Base-by-base conservation (phyloP, 2,113 vertebrate species). In the Alethe castanea region DNA sequence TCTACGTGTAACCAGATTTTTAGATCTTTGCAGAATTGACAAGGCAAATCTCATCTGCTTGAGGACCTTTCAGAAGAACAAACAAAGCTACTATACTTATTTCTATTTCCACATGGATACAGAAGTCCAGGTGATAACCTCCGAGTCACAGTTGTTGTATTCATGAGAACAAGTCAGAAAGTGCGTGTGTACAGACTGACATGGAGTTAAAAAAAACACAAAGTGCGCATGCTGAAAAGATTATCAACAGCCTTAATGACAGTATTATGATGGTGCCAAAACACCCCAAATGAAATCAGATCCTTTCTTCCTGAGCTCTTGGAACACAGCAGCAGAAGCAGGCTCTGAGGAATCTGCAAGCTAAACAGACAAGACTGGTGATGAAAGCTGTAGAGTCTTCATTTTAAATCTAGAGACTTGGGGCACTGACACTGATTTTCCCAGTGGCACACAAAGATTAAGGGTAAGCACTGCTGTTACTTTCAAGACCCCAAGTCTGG, bases 81-180 rank as follows among this genome's bases (percentile, higher is more conserved):
- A 65, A 73, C 47, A 47, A 70, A 40, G 28, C 12, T 67, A 48
- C 72, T 72, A 8, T 86, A 59, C 62, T 88, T 88, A 26, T 56
- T 86, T 81, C 50, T 67, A 2, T 90, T 96, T 96, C 81, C 36
- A 48, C 35, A 15, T 35, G 56, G 56, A 50, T 85, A 56, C 44
- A 53, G 64, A 83, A 83, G 12, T 48, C 71, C 5, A 8, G 24
- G n/a, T 56, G 54, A 86, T 64, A 81, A 11, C 11, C 18, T 87
- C 26, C 1, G 1, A n/a, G 38, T 35, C 12, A 14, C 8, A 9
- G 38, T 36, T 65, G 31, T 61, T 0, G 0, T 48, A 48, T 74
- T 74, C 36, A 31, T 18, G 19, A 26, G 44, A 88, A 28, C 33
- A 62, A 80, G 67, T 73, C 56, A 78, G 67, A 70, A 82, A 71